Conservation (phyloP, 1,140 invertebrate species). For the Hylyphantes graminicola region DNA sequence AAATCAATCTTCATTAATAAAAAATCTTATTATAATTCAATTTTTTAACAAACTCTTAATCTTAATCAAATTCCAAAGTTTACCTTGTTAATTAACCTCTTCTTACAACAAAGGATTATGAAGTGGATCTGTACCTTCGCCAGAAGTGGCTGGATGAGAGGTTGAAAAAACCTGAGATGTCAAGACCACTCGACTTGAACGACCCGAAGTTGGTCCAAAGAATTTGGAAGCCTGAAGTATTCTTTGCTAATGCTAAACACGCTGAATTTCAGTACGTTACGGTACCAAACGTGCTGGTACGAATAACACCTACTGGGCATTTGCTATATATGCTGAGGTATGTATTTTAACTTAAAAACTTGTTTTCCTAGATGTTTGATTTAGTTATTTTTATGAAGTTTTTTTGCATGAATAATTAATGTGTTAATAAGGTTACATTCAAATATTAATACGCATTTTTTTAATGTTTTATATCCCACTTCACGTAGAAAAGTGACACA, state of each 20-base stretch:
- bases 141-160: constrained; percentile 73
- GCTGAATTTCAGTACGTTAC: constrained; percentile 76
- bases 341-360: constrained; percentile 13
- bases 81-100: not conserved
- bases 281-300: constrained; percentile 76
- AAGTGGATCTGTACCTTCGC: constrained; percentile 73
- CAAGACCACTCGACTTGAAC: constrained; percentile 71
- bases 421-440: too few species aligned
- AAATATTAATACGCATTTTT: too few species aligned
- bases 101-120: constrained; percentile 71
- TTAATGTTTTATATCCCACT: too few species aligned
- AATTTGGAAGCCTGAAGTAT: constrained; percentile 78
- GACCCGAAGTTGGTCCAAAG: constrained; percentile 72
- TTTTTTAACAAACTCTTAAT: not conserved
- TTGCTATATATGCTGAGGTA: constrained; percentile 76
- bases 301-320: constrained; percentile 74
- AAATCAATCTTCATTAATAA: not conserved
- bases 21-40: not conserved
- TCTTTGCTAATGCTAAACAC: constrained; percentile 77
- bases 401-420: too few species aligned
- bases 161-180: constrained; percentile 69
- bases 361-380: too few species aligned
- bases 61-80: not conserved
- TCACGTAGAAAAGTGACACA: too few species aligned
- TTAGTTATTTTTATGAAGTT: too few species aligned